Base-by-base conservation (phyloP, 2,888 invertebrate genomes). In the Crossocerus cetratus region DNA sequence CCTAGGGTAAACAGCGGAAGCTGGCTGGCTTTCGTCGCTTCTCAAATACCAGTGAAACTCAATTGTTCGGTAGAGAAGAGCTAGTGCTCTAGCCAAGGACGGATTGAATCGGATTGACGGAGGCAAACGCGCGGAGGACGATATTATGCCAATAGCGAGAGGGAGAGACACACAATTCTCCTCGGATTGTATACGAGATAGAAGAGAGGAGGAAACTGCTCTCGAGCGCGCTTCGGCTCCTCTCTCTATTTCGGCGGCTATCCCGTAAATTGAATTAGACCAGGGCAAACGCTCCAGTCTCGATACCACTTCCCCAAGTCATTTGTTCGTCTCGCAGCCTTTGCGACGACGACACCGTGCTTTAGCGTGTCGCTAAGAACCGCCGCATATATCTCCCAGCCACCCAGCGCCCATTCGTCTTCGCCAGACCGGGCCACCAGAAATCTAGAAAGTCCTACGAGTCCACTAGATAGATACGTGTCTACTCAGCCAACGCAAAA, bases 251-350 rank as follows among this genome's bases (percentile, higher is more conserved):
- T 11, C 43, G 2, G 22, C 45, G 54, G 70, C 63, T 74, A 70
- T 62, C 56, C 43, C 59, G 59, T 44, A 49, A 74, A 74, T 74
- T 67, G 63, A 74, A 74, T 71, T 71, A 74, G 70, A 66, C 63
- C 21, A 22, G n/a, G 56, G 16, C 22, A 44, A 16, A 57, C 23
- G 23, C 58, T 23, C 23, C 56, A 54, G 44, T 68, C 42, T 43
- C 59, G 14, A 18, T 63, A 53, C 5, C 63, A 62, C 62, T 63
- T 63, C 58, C 20, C 56, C 61, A 68, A 68, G 54, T 43, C 59
- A 42, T 42, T 18, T 13, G 23, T 60, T 58, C 4, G 53, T 23
- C n/a, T 21, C 49, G 32, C 32, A 32, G 8, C 32, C 56, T 13
- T 3, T 49, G 49, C 11, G 14, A 20, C 22, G 59, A 67, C 32